These are phyloP conservation scores for Trichogramma evanescens DNA, from an alignment of 2,888 invertebrate species.

Conservation along the genomic window DNA sequence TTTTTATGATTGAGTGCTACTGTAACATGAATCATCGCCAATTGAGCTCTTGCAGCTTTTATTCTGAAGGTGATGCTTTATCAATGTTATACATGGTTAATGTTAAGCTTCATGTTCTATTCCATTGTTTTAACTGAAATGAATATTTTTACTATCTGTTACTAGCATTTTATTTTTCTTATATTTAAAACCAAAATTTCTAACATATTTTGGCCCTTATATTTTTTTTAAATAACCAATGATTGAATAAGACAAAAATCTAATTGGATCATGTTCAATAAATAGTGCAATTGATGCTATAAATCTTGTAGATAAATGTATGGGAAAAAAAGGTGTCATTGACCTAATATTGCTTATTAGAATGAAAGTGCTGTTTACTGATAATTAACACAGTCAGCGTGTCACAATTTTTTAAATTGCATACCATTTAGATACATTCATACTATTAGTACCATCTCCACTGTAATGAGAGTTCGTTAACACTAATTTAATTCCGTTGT, in stretches of 20 bases:
- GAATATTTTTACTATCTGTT: too few species aligned
- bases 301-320: neutral
- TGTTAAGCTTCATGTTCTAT: too few species aligned
- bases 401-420: slow-evolving; percentile 8
- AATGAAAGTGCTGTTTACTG: neutral
- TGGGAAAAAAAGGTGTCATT: neutral
- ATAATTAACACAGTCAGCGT: slow-evolving; percentile 8
- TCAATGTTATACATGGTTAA: too few species aligned
- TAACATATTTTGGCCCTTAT: too few species aligned
- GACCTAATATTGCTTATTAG: neutral
- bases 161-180: too few species aligned
- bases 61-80: too few species aligned
- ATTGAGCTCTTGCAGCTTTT: too few species aligned
- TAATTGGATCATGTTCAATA: neutral
- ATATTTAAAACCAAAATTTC: too few species aligned
- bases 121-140: too few species aligned
- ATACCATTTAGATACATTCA: neutral
- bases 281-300: neutral
- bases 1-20: too few species aligned
- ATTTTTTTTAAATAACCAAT: too few species aligned
- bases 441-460: neutral
- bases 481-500: slow-evolving; percentile 7
- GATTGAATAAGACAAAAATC: neutral
- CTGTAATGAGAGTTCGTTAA: slow-evolving; percentile 3
- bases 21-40: too few species aligned